Evolutionary conservation across 2,888 invertebrate genomes (phyloP).

Genomic region (Trisateles emortualis): DNA sequence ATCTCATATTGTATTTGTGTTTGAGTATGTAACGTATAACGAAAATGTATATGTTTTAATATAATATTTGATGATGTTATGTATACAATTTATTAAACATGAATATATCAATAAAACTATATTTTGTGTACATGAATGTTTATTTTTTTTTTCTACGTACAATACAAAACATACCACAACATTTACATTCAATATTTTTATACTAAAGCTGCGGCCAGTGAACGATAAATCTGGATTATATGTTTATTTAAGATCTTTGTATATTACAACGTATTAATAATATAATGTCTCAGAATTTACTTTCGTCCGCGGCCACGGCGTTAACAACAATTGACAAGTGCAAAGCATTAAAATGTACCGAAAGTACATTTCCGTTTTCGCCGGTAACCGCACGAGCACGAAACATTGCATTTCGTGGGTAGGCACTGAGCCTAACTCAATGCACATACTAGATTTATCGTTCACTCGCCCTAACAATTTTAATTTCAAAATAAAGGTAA

Average conservation of each 20-base stretch:
- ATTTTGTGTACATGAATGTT: slow-evolving; percentile 85
- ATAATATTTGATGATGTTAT: slow-evolving; percentile 87
- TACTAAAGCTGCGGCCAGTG: background rate
- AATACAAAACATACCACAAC: slow-evolving; percentile 51
- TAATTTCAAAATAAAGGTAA: background rate
- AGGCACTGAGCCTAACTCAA: too few species aligned
- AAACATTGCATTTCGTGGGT: too few species aligned
- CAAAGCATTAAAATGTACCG: too few species aligned
- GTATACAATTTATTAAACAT: slow-evolving; percentile 88
- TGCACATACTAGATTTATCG: too few species aligned
- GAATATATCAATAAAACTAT: slow-evolving; percentile 88
- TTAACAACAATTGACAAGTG: too few species aligned
- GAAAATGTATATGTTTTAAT: slow-evolving; percentile 87
- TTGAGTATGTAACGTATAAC: slow-evolving; percentile 85
- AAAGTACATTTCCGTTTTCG: too few species aligned
- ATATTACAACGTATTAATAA: too few species aligned
- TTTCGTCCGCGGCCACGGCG: too few species aligned
- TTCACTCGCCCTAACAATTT: background rate
- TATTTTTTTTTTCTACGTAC: slow-evolving; percentile 70
- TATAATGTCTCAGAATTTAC: too few species aligned
- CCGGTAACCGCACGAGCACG: too few species aligned
- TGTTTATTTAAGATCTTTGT: too few species aligned
- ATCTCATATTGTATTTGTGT: slow-evolving; percentile 87
- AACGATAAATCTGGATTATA: too few species aligned
- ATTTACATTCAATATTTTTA: slow-evolving; percentile 14